Conservation (phyloP, 2,113 vertebrate species). For the Lagopus muta region DNA sequence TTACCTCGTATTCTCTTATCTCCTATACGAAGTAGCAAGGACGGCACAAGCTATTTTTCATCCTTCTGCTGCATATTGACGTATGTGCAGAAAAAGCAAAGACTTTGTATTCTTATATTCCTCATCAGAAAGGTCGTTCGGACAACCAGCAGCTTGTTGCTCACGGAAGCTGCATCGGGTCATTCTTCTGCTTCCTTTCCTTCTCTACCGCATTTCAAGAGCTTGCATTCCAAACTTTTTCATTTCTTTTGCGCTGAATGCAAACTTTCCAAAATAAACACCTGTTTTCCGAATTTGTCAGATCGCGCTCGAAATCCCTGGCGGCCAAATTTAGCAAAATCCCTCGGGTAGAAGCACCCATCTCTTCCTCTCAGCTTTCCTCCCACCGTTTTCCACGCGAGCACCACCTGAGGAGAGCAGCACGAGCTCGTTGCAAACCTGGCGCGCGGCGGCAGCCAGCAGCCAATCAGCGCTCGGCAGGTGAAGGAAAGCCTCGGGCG, state of each 20-base stretch:
- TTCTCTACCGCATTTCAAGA: neutral
- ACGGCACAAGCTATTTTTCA: neutral
- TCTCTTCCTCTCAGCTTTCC: too few species aligned
- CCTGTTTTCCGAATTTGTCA: neutral
- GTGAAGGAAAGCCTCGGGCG: fast-evolving
- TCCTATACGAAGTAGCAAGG: neutral
- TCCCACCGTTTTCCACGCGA: neutral
- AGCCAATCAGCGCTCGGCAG: neutral
- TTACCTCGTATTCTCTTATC: neutral
- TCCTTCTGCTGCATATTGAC: neutral
- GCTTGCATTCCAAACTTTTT: neutral
- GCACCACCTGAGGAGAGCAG: neutral
- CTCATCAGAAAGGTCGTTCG: neutral
- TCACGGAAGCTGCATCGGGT: neutral
- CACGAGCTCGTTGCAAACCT: neutral
- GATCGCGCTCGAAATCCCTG: neutral
- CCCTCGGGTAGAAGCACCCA: neutral
- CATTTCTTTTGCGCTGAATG: neutral
- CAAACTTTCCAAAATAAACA: neutral
- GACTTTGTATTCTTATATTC: neutral
- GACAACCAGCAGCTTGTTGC: neutral
- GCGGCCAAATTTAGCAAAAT: too few species aligned
- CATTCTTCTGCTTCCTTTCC: neutral
- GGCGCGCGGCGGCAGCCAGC: too few species aligned
- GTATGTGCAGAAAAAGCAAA: neutral